Conservation (phyloP, 2,888 invertebrate species). For the Protula sp. region DNA sequence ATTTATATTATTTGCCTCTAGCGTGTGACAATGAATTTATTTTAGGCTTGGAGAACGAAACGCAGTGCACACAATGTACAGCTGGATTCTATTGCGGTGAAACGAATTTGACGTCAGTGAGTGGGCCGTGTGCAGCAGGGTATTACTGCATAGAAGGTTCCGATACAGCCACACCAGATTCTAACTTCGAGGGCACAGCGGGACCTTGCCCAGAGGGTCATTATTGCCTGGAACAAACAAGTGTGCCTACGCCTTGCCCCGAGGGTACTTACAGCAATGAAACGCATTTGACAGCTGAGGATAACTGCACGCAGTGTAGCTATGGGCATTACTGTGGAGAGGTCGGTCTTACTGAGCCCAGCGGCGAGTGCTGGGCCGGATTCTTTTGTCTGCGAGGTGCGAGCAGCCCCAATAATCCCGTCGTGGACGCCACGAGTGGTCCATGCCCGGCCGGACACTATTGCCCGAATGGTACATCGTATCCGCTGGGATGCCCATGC, state of each 20-base stretch:
- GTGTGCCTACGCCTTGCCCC: conserved; percentile 36
- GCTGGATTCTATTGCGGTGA: conserved; percentile 41
- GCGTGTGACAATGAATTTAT: too few species aligned
- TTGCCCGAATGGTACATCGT: conserved; percentile 44
- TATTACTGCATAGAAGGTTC: conserved; percentile 47
- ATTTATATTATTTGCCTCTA: too few species aligned
- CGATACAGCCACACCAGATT: conserved; percentile 34
- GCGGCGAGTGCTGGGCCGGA: conserved; percentile 43
- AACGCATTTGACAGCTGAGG: conserved; percentile 36
- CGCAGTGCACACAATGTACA: conserved; percentile 43
- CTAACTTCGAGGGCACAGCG: conserved; percentile 34
- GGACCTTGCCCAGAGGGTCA: conserved; percentile 45
- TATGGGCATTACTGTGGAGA: conserved; percentile 39
- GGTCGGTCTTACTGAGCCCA: conserved; percentile 32
- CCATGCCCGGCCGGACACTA: conserved; percentile 46
- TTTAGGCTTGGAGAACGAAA: conserved; percentile 33
- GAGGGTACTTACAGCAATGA: conserved; percentile 38
- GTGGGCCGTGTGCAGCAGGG: conserved; percentile 36
- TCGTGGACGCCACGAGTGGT: conserved; percentile 31
- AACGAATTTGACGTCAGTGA: conserved; percentile 31
- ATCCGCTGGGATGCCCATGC: conserved; percentile 41
- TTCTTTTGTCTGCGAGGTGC: conserved; percentile 46
- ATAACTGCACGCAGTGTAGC: conserved; percentile 36
- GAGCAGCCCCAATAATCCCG: conserved; percentile 10
- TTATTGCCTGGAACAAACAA: conserved; percentile 35